Conservation (phyloP, 2,797 vertebrate species). For the Lemur catta region DNA sequence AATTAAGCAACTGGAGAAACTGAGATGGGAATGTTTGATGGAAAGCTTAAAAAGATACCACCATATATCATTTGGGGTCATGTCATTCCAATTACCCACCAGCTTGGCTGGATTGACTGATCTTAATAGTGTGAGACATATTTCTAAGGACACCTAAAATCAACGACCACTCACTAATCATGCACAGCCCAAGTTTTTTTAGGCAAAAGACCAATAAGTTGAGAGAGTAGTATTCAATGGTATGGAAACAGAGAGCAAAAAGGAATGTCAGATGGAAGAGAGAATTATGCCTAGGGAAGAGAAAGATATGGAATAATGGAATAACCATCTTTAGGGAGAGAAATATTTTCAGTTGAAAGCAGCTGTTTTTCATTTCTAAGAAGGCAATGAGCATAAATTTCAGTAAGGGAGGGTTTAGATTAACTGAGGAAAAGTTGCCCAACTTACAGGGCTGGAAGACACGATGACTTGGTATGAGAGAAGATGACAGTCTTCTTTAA, state of each 20-base stretch:
- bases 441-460: neutral
- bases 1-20: neutral
- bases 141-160: constrained; percentile 32
- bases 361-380: constrained; percentile 58
- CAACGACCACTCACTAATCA: neutral
- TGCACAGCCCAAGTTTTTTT: neutral
- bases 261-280: neutral
- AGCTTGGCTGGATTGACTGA: neutral
- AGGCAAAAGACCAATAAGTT: constrained; percentile 18
- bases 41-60: neutral
- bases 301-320: constrained; percentile 9
- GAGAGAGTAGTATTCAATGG: neutral
- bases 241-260: neutral
- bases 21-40: constrained; percentile 9
- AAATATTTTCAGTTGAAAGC: constrained; percentile 49
- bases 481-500: neutral
- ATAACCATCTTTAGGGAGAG: constrained; percentile 52
- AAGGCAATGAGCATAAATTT: constrained; percentile 50
- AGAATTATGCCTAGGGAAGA: constrained; percentile 22
- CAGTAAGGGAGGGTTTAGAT: neutral
- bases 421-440: neutral
- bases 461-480: neutral
- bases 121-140: neutral
- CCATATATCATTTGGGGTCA: neutral
- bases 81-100: neutral